Base-by-base conservation (phyloP, 1,140 invertebrate genomes). In the Nasonia longicornis region DNA sequence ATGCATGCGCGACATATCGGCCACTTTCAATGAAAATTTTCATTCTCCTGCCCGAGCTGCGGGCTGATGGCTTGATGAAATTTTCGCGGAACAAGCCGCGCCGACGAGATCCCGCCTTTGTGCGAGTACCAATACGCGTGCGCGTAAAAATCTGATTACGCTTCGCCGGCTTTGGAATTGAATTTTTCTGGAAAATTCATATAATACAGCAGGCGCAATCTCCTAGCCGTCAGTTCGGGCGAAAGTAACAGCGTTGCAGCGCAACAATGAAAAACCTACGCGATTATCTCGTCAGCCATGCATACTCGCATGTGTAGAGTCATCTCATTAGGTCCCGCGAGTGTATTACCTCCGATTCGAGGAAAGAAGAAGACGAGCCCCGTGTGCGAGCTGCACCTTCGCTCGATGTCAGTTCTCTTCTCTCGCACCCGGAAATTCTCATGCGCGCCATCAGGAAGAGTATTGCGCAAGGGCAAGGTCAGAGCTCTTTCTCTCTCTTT, bases 401-500 rank as follows among this genome's bases (percentile, higher is more conserved):
- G 2, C 22, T 52, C 7, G 38, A 42, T 73, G 71, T 73, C 71
- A 73, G 71, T 45, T 38, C 52, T 58, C 20, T 16, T 48, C 45
- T 48, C 45, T 48, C 45, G 45, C 71, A 73, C 74, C 74, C 74
- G 74, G 74, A 76, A 76, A 76, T 76, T 76, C 74, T 76, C 74
- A 76, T 66, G 31, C 38, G n/a, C 42, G 20, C 77, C 58, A n/a
- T 4, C 71, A 31, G n/a, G 70, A 70, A 63, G 26, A 76, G 42
- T 66, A 81, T 76, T 76, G 76, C 52, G 66, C 64, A 76, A 81
- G 79, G 73, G 64, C 73, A 81, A 81, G 79, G 79, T 81, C 79
- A 70, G 45, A 74, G 20, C 45, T 31, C 72, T 52, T 22, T 70
- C 67, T 31, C 69, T 35, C 69, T 35, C 67, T 31, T 2, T 10